Base-by-base conservation (phyloP, 1,140 invertebrate genomes). In the Eubasilissa regina region DNA sequence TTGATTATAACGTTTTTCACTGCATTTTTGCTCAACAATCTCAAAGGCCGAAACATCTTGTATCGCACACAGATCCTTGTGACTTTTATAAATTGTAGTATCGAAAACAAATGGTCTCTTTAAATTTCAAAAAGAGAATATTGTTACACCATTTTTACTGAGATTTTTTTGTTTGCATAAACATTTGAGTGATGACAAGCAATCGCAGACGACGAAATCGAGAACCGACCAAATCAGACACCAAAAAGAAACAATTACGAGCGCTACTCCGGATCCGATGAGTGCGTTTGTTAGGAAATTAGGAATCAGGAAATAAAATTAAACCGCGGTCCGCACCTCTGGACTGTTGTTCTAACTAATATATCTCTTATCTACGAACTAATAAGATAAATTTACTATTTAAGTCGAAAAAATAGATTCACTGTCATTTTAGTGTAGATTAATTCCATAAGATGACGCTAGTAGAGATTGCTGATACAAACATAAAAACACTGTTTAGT, bases 41-140 rank as follows among this genome's bases (percentile, higher is more conserved):
- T 64, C 68, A 75, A 60, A 21, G 80, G 76, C 12, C 80, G 77
- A 47, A 81, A 75, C 77, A 78, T 79, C 58, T 70, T 76, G 13
- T 4, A 62, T 25, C 55, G 17, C 55, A 75, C n/a, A 17, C 43
- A 56, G 44, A 60, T 19, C 47, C 12, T 6, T 13, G 13, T 43
- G 51, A 35, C 3, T 73, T 51, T 53, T 53, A 15, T 21, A 21
- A 21, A 19, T 73, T 53, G 17, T 19, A 11, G 21, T 21, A 19
- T 6, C 35, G 21, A 19, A 47, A 73, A 75, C 51, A 75, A 58
- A 19, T 35, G 21, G 25, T 43, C 53, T 19, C 58, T 35, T 58
- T 55, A 9, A 43, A 15, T 75, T 75, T 75, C 58, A 55, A 75
- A 75, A 77, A 51, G 13, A 77, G 62, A 77, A 77, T 48, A 68